A percentile compares a stretch with the other conserved stretches of the same genome.
phyloP scores from a whole-genome alignment of 2,113 vertebrate genomes.

The Hypocryptadius cinnamomeus region DNA sequence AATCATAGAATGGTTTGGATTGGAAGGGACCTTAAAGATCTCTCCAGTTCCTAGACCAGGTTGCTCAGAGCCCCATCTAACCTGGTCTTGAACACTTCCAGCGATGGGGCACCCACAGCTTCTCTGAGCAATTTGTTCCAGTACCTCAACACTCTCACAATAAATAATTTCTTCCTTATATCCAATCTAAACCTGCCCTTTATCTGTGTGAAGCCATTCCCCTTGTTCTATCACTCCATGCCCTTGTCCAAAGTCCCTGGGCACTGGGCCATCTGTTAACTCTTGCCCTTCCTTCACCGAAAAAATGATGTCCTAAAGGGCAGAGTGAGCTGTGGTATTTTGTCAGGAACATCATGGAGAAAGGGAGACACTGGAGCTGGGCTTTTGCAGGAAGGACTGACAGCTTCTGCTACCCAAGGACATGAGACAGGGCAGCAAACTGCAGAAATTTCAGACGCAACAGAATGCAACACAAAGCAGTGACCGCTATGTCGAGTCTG shows the following conservation, averaged over 20 bases:
- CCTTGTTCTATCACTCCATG: neutral
- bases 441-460: constrained; percentile 62
- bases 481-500: constrained; percentile 54
- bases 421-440: constrained; percentile 4
- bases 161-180: neutral
- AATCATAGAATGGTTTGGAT: neutral
- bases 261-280: neutral
- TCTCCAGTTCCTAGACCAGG: neutral
- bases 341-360: neutral
- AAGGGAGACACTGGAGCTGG: neutral
- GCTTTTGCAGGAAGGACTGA: neutral
- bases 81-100: neutral
- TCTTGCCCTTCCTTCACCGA: neutral
- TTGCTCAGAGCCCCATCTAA: neutral
- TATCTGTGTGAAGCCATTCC: neutral
- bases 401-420: constrained; percentile 6
- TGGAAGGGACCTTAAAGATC: neutral
- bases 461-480: constrained; percentile 73
- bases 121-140: neutral
- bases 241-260: neutral
- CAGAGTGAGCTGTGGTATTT: neutral
- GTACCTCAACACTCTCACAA: neutral
- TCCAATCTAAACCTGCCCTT: neutral
- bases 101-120: neutral
- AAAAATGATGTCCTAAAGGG: neutral